Conservation (phyloP, 2,113 vertebrate species). For the Amphiprion ocellaris region DNA sequence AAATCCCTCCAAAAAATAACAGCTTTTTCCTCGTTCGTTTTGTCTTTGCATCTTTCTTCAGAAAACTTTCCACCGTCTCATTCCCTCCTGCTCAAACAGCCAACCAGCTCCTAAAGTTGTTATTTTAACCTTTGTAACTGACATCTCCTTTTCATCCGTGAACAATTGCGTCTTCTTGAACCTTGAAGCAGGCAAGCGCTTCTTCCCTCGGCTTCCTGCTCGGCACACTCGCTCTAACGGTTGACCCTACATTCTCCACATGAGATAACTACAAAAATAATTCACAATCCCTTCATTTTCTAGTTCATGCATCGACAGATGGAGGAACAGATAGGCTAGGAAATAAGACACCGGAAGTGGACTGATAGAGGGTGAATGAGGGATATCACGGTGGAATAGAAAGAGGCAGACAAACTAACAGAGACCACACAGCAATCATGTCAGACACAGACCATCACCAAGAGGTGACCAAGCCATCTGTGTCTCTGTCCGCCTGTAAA, state of each 20-base stretch:
- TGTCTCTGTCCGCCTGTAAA: slow-evolving; percentile 51
- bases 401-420: slow-evolving; percentile 34
- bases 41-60: slow-evolving; percentile 4
- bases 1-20: slow-evolving; percentile 9
- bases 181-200: slow-evolving; percentile 36
- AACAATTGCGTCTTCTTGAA: slow-evolving; percentile 54
- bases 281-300: slow-evolving; percentile 24
- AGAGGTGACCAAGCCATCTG: slow-evolving; percentile 70
- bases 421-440: slow-evolving; percentile 72
- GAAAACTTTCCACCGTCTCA: background rate
- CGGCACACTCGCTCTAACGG: slow-evolving; percentile 23
- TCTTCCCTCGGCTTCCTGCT: slow-evolving; percentile 42
- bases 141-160: slow-evolving; percentile 36
- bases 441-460: slow-evolving; percentile 67
- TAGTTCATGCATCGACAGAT: slow-evolving; percentile 23
- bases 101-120: slow-evolving; percentile 27
- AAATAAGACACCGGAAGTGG: slow-evolving; percentile 14
- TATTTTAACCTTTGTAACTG: slow-evolving; percentile 50
- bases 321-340: slow-evolving; percentile 20
- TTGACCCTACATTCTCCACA: slow-evolving; percentile 43
- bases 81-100: background rate
- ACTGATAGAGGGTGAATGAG: slow-evolving; percentile 29
- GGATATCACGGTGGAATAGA: slow-evolving; percentile 11
- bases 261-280: slow-evolving; percentile 61
- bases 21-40: background rate